A percentile compares a stretch with the other conserved stretches of the same genome.
Evolutionary conservation across 1,140 invertebrate species (phyloP).

Genomic region (Reticulitermes speratus): DNA sequence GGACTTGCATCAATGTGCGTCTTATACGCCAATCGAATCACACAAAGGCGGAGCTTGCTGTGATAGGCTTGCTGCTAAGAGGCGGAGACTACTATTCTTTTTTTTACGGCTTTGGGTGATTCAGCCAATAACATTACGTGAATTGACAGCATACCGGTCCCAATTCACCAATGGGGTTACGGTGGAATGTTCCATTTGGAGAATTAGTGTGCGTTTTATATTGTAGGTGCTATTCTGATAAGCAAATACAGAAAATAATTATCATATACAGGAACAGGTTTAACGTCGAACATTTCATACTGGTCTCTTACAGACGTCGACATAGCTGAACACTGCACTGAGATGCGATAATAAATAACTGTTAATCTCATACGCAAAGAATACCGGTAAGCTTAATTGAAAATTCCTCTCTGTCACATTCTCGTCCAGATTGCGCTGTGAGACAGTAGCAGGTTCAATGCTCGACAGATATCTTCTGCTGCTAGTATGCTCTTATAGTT

Average conservation of each 20-base stretch:
- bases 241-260: slow-evolving; percentile 14
- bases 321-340: not conserved
- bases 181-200: not conserved
- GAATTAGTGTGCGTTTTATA: not conserved
- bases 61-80: not conserved
- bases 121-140: not conserved
- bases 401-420: not conserved
- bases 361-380: not conserved
- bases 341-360: not conserved
- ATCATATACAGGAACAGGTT: not conserved
- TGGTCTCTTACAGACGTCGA: not conserved
- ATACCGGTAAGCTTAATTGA: not conserved
- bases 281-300: not conserved
- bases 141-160: not conserved
- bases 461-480: not conserved
- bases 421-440: not conserved
- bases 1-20: not conserved
- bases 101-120: not conserved
- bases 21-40: slow-evolving; percentile 23
- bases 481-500: too few species aligned
- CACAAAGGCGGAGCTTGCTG: not conserved
- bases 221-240: not conserved
- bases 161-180: not conserved
- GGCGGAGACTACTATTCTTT: not conserved
- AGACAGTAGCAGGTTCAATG: not conserved